A percentile compares a stretch with the other conserved stretches of the same genome.
These are phyloP conservation scores for Carettochelys insculpta DNA, from an alignment of 2,113 vertebrate species.

Conservation along the genomic window DNA sequence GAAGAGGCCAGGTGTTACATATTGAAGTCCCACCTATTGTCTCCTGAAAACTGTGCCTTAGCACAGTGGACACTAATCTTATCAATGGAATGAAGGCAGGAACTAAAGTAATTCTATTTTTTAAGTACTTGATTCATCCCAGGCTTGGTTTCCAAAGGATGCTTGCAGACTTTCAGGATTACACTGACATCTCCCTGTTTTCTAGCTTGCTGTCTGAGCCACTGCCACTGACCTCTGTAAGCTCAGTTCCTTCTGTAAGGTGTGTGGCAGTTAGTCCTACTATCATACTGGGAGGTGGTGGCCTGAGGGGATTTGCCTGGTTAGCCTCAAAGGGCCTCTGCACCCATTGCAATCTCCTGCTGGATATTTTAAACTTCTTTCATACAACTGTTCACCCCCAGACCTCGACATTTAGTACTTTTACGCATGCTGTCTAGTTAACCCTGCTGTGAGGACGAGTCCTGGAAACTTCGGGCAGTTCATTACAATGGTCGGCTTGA, in stretches of 20 bases:
- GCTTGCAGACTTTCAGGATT: background rate
- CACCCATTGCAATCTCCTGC: background rate
- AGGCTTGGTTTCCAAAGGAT: background rate
- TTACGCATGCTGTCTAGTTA: accelerated
- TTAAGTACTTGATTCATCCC: background rate
- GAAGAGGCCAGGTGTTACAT: background rate
- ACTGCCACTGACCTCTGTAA: background rate
- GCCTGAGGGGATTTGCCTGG: background rate
- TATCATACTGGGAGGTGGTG: background rate
- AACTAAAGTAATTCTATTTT: background rate
- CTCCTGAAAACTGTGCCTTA: background rate
- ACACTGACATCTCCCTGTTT: background rate
- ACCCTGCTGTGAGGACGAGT: background rate
- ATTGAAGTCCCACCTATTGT: background rate
- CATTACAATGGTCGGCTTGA: background rate
- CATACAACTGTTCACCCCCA: background rate
- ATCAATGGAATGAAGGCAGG: background rate
- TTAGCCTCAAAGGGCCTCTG: background rate
- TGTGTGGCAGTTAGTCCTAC: too few relatives aligned
- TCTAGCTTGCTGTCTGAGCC: background rate
- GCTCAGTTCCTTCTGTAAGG: background rate
- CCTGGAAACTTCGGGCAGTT: background rate
- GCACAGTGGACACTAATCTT: background rate
- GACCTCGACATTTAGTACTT: background rate
- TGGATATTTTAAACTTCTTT: background rate